Conservation (phyloP, 2,113 vertebrate species). For the Coturnix japonica region DNA sequence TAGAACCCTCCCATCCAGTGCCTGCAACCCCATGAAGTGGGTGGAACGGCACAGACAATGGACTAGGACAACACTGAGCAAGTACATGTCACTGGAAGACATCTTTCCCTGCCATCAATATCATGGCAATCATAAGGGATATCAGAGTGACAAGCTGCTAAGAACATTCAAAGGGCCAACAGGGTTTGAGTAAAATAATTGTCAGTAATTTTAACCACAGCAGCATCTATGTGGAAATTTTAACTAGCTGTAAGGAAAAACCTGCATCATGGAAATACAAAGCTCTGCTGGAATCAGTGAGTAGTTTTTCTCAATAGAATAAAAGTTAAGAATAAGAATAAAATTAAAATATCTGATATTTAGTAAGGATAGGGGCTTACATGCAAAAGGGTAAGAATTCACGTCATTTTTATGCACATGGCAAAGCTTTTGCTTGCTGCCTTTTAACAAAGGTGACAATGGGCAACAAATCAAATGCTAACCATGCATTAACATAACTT, state of each 20-base stretch:
- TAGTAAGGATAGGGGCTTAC: background rate
- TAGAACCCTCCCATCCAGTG: background rate
- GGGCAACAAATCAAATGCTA: slow-evolving; percentile 7
- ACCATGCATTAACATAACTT: background rate
- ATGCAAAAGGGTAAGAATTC: background rate
- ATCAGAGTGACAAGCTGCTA: background rate
- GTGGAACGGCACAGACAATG: background rate
- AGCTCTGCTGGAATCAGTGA: background rate
- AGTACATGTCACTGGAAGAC: background rate
- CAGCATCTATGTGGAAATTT: background rate
- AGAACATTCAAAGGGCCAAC: background rate
- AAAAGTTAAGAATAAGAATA: background rate
- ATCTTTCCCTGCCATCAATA: background rate
- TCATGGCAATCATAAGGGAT: background rate
- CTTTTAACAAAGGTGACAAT: background rate
- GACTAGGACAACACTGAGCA: background rate
- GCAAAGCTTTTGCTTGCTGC: background rate
- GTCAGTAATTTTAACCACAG: background rate
- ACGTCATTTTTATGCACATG: background rate
- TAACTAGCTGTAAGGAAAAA: background rate
- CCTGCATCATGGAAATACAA: background rate
- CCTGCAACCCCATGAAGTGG: background rate
- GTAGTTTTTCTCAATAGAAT: background rate
- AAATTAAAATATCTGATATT: background rate
- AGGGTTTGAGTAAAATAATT: background rate